phyloP scores from a whole-genome alignment of 2,888 invertebrate species.

The Agriopis marginaria region DNA sequence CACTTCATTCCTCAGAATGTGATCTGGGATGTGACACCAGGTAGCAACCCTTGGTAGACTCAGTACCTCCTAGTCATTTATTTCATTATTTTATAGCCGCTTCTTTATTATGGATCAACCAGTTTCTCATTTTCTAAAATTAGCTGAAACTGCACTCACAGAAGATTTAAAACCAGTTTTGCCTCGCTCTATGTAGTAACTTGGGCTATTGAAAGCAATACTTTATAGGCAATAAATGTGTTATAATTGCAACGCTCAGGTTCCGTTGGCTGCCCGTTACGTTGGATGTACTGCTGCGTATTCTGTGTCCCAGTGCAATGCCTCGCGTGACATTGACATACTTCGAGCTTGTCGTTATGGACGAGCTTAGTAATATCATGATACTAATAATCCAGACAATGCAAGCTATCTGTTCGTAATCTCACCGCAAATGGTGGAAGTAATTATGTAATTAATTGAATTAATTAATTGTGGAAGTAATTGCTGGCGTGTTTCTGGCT shows the following conservation, averaged over 20 bases:
- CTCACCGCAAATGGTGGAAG: too few relatives aligned
- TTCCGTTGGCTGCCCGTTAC: conserved; percentile 54
- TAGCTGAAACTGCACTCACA: too few relatives aligned
- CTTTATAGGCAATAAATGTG: conserved; percentile 48
- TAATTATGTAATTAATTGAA: too few relatives aligned
- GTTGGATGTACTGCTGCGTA: conserved; percentile 27
- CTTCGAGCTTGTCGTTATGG: conserved; percentile 4
- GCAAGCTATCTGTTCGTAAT: too few relatives aligned
- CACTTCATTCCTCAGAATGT: neutral
- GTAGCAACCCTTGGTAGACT: neutral
- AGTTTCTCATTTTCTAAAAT: too few relatives aligned
- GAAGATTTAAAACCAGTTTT: neutral
- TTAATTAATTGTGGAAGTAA: too few relatives aligned
- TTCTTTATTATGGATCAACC: too few relatives aligned
- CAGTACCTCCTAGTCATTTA: neutral
- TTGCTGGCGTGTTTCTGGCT: too few relatives aligned
- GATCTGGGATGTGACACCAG: neutral
- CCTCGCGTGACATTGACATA: conserved; percentile 36
- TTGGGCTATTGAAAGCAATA: conserved; percentile 39
- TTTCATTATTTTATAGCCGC: too few relatives aligned
- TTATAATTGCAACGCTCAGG: conserved; percentile 52
- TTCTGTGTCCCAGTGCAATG: conserved; percentile 39
- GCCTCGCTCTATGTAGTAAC: conserved; percentile 2
- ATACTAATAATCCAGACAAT: neutral
- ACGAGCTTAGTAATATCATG: neutral